Conservation (phyloP, 2,797 vertebrate genomes). For the Huso huso region DNA sequence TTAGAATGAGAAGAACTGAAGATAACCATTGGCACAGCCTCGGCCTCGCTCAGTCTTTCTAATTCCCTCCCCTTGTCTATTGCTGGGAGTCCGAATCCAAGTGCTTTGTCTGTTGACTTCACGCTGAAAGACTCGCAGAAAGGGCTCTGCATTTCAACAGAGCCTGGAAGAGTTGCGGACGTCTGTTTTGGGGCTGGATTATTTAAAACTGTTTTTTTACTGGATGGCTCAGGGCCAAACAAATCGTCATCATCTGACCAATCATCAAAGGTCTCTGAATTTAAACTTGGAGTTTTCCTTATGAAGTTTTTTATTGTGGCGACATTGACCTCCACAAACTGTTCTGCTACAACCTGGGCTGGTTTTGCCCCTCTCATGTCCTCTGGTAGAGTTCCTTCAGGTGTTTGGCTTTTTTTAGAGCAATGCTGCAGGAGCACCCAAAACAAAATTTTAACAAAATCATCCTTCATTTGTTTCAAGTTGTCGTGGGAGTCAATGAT, state of each 20-base stretch:
- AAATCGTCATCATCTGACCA: slow-evolving; percentile 87
- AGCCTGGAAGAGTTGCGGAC: slow-evolving; percentile 77
- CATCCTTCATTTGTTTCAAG: slow-evolving; percentile 81
- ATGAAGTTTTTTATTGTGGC: slow-evolving; percentile 42
- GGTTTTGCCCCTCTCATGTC: slow-evolving; percentile 28
- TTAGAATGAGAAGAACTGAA: slow-evolving; percentile 80
- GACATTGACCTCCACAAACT: slow-evolving; percentile 39
- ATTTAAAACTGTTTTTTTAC: slow-evolving; percentile 62
- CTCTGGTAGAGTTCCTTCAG: slow-evolving; percentile 33
- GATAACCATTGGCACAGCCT: slow-evolving; percentile 45
- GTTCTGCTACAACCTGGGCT: slow-evolving; percentile 53
- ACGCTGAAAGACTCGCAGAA: slow-evolving; percentile 61
- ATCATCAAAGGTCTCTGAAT: slow-evolving; percentile 65
- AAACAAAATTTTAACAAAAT: slow-evolving; percentile 84
- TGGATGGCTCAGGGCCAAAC: slow-evolving; percentile 71
- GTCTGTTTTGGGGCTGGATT: slow-evolving; percentile 52
- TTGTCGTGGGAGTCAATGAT: slow-evolving; percentile 92
- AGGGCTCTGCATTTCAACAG: slow-evolving; percentile 69
- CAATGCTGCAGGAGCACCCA: slow-evolving; percentile 85
- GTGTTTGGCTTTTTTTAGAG: slow-evolving; percentile 56
- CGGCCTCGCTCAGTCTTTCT: slow-evolving; percentile 30
- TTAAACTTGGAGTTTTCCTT: slow-evolving; percentile 44
- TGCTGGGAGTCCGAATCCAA: slow-evolving; percentile 75
- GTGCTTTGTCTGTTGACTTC: slow-evolving; percentile 62
- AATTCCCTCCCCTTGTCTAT: slow-evolving; percentile 65